These are phyloP conservation scores for Micrastur ruficollis DNA, from an alignment of 2,797 vertebrate genomes.

Conservation along the genomic window DNA sequence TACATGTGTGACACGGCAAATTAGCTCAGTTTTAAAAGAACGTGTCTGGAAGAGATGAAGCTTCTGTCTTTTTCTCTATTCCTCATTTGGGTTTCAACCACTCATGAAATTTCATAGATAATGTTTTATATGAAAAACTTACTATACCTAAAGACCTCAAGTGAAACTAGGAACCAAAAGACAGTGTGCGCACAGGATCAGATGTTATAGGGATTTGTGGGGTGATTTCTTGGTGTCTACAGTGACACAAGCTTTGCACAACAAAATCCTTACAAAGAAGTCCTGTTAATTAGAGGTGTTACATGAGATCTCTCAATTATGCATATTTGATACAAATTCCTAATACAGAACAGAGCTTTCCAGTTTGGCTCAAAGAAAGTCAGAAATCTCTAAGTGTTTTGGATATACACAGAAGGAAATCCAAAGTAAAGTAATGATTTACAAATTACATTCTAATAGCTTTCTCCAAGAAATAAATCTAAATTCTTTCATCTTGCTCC, in stretches of 20 bases:
- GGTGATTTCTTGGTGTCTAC: background rate
- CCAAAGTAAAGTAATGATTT: background rate
- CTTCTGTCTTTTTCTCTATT: background rate
- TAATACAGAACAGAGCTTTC: background rate
- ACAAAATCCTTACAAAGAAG: background rate
- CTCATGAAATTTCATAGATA: background rate
- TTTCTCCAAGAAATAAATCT: background rate
- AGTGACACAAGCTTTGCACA: background rate
- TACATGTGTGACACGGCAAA: background rate
- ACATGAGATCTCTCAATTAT: background rate
- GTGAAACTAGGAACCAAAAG: background rate
- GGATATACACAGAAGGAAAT: background rate
- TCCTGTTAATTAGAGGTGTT: background rate
- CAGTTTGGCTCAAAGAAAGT: background rate
- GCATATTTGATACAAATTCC: background rate
- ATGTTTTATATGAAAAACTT: background rate
- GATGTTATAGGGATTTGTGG: background rate
- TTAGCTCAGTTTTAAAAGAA: slow-evolving; percentile 22
- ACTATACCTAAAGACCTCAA: background rate
- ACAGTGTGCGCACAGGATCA: background rate
- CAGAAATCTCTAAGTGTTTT: background rate
- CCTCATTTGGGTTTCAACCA: background rate
- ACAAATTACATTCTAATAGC: background rate
- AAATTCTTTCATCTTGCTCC: background rate
- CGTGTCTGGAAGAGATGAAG: background rate